Percentiles rank a stretch among this genome's conserved stretches.
Conservation (phyloP, 92 coral and sea anemone genomes). For the Palythoa heliodiscus region DNA sequence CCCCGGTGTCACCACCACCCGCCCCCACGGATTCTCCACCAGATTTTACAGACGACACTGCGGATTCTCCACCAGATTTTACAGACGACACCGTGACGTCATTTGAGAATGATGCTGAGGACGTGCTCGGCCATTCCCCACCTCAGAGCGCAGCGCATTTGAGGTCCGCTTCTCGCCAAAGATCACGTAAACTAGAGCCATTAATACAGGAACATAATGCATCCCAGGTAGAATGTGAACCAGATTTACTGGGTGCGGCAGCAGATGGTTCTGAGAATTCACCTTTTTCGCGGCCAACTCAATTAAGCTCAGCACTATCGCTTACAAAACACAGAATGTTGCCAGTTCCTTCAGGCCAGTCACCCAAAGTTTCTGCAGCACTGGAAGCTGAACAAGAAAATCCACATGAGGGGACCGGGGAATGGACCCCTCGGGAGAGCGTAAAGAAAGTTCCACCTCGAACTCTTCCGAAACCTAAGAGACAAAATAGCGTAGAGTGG, state of each 20-base stretch:
- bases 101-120: conserved; percentile 57
- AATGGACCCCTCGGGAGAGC: conserved; percentile 30
- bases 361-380: conserved; percentile 16
- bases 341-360: conserved; percentile 21
- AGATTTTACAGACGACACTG: conserved; percentile 62
- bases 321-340: conserved; percentile 8
- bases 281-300: conserved; percentile 40
- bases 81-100: conserved; percentile 57
- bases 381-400: not conserved
- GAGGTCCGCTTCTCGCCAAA: conserved; percentile 69
- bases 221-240: conserved; percentile 53
- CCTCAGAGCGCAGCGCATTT: conserved; percentile 75
- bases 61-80: conserved; percentile 76
- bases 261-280: conserved; percentile 18
- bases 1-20: conserved; percentile 85
- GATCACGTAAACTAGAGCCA: conserved; percentile 49
- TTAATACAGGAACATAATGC: conserved; percentile 46
- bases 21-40: conserved; percentile 79
- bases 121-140: conserved; percentile 72
- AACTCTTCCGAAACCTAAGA: conserved; percentile 76
- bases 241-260: conserved; percentile 46
- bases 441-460: conserved; percentile 68
- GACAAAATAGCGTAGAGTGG: conserved; percentile 48
- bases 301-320: conserved; percentile 20
- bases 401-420: not conserved